phyloP scores from a whole-genome alignment of 1,140 invertebrate species.

The Mizuhopecten yessoensis region DNA sequence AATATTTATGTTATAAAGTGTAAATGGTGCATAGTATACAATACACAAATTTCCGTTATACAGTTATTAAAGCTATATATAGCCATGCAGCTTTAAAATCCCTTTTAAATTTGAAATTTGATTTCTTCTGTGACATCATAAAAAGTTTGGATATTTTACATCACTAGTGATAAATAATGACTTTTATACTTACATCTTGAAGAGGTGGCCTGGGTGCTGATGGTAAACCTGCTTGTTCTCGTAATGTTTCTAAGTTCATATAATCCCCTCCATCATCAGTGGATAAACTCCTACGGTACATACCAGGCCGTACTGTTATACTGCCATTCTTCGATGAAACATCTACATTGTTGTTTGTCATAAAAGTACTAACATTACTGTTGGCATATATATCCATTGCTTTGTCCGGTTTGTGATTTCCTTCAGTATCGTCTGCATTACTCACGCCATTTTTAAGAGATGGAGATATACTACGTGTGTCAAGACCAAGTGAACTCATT shows the following conservation, averaged over 20 bases:
- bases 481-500: not conserved
- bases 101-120: too few relatives aligned
- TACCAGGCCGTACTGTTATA: not conserved
- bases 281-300: conserved; percentile 55
- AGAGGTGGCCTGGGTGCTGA: not conserved
- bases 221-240: conserved; percentile 51
- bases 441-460: conserved; percentile 29
- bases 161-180: too few relatives aligned
- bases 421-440: not conserved
- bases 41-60: too few relatives aligned
- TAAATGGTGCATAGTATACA: too few relatives aligned
- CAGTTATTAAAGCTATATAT: too few relatives aligned
- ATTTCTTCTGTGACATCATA: too few relatives aligned
- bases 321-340: not conserved
- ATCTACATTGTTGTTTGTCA: conserved; percentile 18
- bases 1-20: too few relatives aligned
- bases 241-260: conserved; percentile 61
- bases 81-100: too few relatives aligned
- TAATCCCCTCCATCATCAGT: conserved; percentile 61
- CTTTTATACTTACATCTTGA: not conserved
- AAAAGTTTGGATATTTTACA: too few relatives aligned
- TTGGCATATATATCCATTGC: not conserved
- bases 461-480: not conserved
- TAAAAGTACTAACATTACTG: conserved; percentile 1
- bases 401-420: not conserved